phyloP scores from a whole-genome alignment of 2,113 vertebrate species.

The Motacilla tschutschensis region DNA sequence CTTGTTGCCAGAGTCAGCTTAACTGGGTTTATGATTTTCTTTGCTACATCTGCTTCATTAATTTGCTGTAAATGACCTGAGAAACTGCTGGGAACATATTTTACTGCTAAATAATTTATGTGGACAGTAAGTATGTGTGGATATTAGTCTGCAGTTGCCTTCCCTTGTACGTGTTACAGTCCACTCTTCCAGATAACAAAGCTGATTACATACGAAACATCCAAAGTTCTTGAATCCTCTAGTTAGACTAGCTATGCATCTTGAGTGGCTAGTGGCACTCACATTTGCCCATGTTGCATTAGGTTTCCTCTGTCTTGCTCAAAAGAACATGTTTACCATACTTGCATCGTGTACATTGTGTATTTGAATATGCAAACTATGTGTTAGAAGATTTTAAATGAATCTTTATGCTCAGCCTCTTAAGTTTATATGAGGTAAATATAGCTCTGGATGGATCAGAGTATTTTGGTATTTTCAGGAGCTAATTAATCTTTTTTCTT shows the following conservation, averaged over 20 bases:
- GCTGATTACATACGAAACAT: not conserved
- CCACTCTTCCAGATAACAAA: not conserved
- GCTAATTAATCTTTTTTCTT: not conserved
- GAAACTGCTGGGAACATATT: not conserved
- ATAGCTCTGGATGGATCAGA: not conserved
- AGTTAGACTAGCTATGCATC: not conserved
- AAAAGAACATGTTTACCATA: not conserved
- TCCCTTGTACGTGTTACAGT: not conserved
- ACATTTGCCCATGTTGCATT: not conserved
- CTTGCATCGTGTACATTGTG: not conserved
- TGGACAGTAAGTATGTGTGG: not conserved
- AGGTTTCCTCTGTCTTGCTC: not conserved
- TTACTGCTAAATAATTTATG: not conserved
- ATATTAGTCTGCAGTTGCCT: not conserved
- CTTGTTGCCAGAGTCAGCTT: not conserved
- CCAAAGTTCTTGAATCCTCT: not conserved
- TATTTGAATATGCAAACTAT: not conserved
- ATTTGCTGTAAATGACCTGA: not conserved
- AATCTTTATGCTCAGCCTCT: not conserved
- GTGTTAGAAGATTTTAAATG: not conserved
- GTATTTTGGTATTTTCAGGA: not conserved
- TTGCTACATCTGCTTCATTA: constrained; percentile 15
- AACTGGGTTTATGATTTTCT: not conserved
- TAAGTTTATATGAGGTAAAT: not conserved
- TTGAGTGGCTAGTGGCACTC: not conserved